Evolutionary conservation across 2,888 invertebrate species (phyloP), one percentile per base, ranked within the genome.

Genomic region (Carterocephalus palaemon): DNA sequence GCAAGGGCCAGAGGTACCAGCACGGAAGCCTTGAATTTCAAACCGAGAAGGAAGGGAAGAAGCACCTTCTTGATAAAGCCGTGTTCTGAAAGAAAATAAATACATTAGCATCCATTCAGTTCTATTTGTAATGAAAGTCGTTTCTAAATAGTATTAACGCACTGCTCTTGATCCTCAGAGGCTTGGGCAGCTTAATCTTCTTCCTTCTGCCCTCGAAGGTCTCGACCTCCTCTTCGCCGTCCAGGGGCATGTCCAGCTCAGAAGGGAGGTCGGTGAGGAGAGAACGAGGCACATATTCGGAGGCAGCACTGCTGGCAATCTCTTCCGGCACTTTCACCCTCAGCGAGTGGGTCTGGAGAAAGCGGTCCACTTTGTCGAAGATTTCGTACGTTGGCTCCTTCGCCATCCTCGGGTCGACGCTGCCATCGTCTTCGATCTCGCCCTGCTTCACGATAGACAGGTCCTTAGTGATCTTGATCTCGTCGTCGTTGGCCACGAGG

Each of bases 21-120:
- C 17, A 95, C 93, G 10, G 94, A 93, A 36, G 95, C 92, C 79
- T 95, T 95, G 88, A 95, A 93, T 75, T 95, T 95, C 52, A 95
- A 84, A 52, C 95, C 95, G 58, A 95, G 85, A 45, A 95, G 88
- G 89, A 95, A 95, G 29, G 95, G 95, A 59, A 95, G 89, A 67
- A 95, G 88, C 37, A 95, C 92, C 79, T 94, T 95, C 85, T 94
- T 94, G 53, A 95, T 91, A 76, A 95, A 91, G 63, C 93, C 92
- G 56, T 94, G 92, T 67, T 94, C 95, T 94, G 76, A 33, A 85
- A 88, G 64, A 48, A 60, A 54, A 59, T 22, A 33, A 5, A 37
- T 19, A 19, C 34, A 54, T 34, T 5, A 36, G 19, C 12, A 29
- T 43, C 28, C 10, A 24, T 24, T 17, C 5, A 1, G 31, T 17